Conservation (phyloP, 2,113 vertebrate species). For the human (Homo sapiens) region DNA sequence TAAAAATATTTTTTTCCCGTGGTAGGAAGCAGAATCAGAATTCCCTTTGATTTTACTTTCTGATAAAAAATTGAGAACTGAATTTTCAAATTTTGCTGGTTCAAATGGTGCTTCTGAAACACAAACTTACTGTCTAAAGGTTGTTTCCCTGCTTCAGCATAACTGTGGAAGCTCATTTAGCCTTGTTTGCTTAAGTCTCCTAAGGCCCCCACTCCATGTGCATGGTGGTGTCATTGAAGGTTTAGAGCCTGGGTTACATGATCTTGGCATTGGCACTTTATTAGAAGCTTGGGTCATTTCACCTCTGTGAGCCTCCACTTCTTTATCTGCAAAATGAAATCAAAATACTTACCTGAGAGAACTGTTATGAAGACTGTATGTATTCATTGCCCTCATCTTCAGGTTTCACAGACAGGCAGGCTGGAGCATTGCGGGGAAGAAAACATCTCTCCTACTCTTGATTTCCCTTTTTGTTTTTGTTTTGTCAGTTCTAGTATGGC, state of each 20-base stretch:
- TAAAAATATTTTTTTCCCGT: not conserved
- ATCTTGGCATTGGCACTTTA: not conserved
- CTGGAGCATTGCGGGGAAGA: not conserved
- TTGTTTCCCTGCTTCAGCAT: not conserved
- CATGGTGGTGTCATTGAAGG: not conserved
- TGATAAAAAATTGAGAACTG: not conserved
- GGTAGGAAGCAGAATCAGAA: not conserved
- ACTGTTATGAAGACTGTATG: not conserved
- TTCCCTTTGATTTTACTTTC: constrained; percentile 27
- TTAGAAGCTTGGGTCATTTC: not conserved
- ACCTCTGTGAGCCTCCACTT: not conserved
- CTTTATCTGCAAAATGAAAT: not conserved
- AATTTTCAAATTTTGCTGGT: not conserved
- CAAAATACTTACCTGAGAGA: not conserved
- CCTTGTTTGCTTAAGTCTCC: not conserved
- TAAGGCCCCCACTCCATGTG: not conserved
- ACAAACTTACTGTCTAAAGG: not conserved
- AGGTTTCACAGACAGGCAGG: not conserved
- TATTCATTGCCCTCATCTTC: not conserved
- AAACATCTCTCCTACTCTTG: not conserved
- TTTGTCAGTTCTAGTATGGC: not conserved
- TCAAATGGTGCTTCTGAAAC: not conserved
- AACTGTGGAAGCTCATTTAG: not conserved
- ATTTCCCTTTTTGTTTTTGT: not conserved
- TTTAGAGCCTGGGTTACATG: not conserved